Evolutionary conservation across 2,888 invertebrate species (phyloP).

Genomic region (Auanema sp.): DNA sequence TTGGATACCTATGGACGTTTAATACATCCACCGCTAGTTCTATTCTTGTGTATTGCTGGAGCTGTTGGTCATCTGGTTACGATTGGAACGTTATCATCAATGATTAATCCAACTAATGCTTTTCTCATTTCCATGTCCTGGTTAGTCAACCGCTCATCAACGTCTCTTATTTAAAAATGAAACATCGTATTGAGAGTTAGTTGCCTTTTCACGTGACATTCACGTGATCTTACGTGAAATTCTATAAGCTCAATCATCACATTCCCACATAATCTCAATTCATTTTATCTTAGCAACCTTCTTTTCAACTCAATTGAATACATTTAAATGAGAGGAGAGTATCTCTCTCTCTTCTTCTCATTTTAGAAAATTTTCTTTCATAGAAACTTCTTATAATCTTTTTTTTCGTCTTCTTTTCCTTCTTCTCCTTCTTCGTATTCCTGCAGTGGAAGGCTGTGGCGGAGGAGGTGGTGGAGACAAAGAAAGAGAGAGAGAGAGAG

Average conservation of each 20-base stretch:
- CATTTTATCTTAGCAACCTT: too few species aligned
- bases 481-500: conserved; percentile 11
- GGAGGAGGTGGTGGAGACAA: neutral
- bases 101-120: conserved; percentile 57
- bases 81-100: conserved; percentile 46
- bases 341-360: conserved; percentile 7
- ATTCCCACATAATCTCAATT: neutral
- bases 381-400: conserved; percentile 8
- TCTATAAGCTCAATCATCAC: conserved; percentile 1
- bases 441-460: too few species aligned
- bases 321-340: neutral
- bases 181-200: too few species aligned
- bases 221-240: neutral
- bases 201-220: neutral
- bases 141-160: conserved; percentile 25
- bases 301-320: neutral
- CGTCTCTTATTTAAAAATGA: too few species aligned
- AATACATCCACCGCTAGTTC: conserved; percentile 54
- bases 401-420: conserved; percentile 6
- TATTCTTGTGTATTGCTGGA: conserved; percentile 54
- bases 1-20: conserved; percentile 38
- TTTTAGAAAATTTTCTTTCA: conserved; percentile 17
- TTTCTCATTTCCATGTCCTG: conserved; percentile 58
- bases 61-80: conserved; percentile 51
- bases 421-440: neutral